Evolutionary conservation across 2,797 vertebrate species (phyloP).

Genomic region (Peromyscus aztecus): DNA sequence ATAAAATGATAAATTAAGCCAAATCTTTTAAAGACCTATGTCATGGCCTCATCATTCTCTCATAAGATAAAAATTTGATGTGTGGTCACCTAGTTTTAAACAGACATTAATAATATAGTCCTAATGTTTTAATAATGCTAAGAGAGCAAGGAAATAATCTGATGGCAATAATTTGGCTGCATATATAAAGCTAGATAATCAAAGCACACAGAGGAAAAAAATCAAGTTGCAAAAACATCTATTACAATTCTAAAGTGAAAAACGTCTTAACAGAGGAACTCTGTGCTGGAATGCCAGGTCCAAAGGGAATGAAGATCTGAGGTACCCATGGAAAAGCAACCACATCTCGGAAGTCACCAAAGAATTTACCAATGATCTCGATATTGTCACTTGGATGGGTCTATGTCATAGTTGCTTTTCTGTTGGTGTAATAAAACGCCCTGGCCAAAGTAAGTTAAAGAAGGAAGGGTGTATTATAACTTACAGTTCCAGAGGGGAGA

Average conservation of each 20-base stretch:
- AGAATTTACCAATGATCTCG: neutral
- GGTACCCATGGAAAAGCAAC: neutral
- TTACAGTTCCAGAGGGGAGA: neutral
- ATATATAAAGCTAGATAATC: neutral
- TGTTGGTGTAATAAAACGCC: neutral
- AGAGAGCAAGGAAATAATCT: neutral
- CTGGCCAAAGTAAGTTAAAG: neutral
- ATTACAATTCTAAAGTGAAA: conserved; percentile 1
- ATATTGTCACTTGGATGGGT: neutral
- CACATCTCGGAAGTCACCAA: neutral
- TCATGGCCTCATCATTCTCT: conserved; percentile 33
- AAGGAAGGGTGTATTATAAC: neutral
- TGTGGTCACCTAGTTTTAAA: neutral
- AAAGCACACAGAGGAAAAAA: neutral
- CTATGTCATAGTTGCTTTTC: neutral
- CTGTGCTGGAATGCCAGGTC: neutral
- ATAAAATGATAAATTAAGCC: neutral
- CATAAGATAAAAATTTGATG: conserved; percentile 30
- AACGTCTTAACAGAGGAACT: neutral
- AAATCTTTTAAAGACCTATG: neutral
- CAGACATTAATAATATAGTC: neutral
- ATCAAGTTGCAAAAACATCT: neutral
- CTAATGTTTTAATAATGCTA: conserved; percentile 38
- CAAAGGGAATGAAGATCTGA: neutral
- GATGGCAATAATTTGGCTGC: neutral